Conservation (phyloP, 2,888 invertebrate genomes). For the Amiota communis region DNA sequence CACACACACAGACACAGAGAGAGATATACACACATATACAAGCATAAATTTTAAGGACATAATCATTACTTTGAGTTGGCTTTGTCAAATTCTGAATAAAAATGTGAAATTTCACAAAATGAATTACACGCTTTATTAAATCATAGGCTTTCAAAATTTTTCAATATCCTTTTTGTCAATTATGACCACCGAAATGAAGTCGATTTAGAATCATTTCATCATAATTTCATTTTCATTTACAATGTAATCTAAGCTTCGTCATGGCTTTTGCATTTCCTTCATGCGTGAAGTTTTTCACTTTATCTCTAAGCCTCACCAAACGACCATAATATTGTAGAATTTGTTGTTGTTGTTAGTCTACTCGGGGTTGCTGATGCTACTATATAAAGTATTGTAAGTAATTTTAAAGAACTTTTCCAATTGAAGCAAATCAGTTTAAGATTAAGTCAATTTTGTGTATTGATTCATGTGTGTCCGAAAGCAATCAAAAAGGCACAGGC, state of each 20-base stretch:
- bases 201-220: slow-evolving; percentile 45
- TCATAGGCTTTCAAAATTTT: slow-evolving; percentile 43
- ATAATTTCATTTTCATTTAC: slow-evolving; percentile 50
- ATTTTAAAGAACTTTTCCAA: too few relatives aligned
- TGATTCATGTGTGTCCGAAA: too few relatives aligned
- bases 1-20: neutral
- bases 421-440: too few relatives aligned
- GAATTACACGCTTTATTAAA: slow-evolving; percentile 61
- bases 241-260: slow-evolving; percentile 41
- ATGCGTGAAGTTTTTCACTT: slow-evolving; percentile 7
- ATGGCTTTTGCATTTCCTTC: slow-evolving; percentile 14
- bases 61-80: slow-evolving; percentile 1
- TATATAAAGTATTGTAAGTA: too few relatives aligned
- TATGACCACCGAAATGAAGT: slow-evolving; percentile 44
- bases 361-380: too few relatives aligned
- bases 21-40: too few relatives aligned
- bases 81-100: slow-evolving; percentile 25
- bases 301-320: neutral
- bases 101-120: slow-evolving; percentile 17
- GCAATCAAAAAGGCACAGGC: too few relatives aligned
- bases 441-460: too few relatives aligned
- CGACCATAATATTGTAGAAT: too few relatives aligned
- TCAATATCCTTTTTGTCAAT: slow-evolving; percentile 43
- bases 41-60: slow-evolving; percentile 37
- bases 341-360: too few relatives aligned